A percentile compares a stretch with the other conserved stretches of the same genome.
Evolutionary conservation across 2,113 vertebrate genomes (phyloP).

Genomic region (Octodon degus): DNA sequence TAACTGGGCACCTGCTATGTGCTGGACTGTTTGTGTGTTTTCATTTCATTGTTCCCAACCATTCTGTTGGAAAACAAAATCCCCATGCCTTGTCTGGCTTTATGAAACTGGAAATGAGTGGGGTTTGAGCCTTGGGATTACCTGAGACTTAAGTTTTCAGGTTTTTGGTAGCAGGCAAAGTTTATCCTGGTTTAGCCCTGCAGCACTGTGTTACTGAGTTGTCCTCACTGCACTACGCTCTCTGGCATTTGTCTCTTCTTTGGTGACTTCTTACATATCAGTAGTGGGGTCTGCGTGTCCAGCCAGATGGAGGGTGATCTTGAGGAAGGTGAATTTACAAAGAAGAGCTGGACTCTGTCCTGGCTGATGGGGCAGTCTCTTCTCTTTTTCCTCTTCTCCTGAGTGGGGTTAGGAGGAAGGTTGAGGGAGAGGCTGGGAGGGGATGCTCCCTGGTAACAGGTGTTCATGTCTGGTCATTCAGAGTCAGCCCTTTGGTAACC

Average conservation of each 20-base stretch:
- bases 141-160: no score
- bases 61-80: not conserved
- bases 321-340: accelerated
- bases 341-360: not conserved
- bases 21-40: not conserved
- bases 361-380: not conserved
- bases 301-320: accelerated
- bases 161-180: not conserved
- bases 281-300: not conserved
- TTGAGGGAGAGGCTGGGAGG: not conserved
- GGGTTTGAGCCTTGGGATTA: accelerated
- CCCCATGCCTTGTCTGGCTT: accelerated
- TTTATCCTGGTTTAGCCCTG: not conserved
- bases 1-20: no score
- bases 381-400: no score
- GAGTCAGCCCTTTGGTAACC: not conserved
- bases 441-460: not conserved
- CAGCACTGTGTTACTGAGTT: not conserved
- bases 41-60: not conserved
- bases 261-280: not conserved
- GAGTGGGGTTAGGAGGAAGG: not conserved
- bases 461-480: not conserved
- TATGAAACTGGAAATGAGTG: no score
- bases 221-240: not conserved
- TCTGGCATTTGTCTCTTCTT: not conserved